Percentiles rank a stretch among this genome's conserved stretches.
Evolutionary conservation across 2,113 vertebrate species (phyloP).

Genomic region (Scomber colias): DNA sequence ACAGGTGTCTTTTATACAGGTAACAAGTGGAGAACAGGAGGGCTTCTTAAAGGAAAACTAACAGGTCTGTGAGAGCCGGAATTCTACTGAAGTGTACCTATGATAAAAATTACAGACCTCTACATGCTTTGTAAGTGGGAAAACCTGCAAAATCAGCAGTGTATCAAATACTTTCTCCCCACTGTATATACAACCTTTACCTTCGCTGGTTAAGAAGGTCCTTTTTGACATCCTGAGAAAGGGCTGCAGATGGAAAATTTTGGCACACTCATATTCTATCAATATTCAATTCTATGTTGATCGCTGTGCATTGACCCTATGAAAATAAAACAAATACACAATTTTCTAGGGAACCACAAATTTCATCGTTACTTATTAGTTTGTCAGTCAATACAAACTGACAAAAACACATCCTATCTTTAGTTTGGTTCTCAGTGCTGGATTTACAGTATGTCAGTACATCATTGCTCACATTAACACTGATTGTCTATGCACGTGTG

Average conservation of each 20-base stretch:
- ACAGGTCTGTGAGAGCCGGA: too few relatives aligned
- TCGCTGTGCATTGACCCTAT: slow-evolving; percentile 7
- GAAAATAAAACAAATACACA: slow-evolving; percentile 11
- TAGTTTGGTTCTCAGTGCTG: background rate
- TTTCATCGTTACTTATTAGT: slow-evolving; percentile 17
- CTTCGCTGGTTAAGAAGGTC: background rate
- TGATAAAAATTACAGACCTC: too few relatives aligned
- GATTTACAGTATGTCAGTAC: slow-evolving; percentile 1
- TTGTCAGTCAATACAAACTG: slow-evolving; percentile 33
- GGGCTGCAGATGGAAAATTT: background rate
- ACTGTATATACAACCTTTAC: background rate
- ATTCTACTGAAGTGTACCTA: too few relatives aligned
- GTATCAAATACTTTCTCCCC: too few relatives aligned
- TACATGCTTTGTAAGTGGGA: too few relatives aligned
- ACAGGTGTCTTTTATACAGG: too few relatives aligned
- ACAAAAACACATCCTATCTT: background rate
- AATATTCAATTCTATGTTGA: background rate
- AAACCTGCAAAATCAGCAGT: too few relatives aligned
- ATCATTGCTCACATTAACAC: slow-evolving; percentile 39
- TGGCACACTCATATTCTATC: background rate
- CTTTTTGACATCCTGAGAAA: too few relatives aligned
- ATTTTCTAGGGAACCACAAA: slow-evolving; percentile 9
- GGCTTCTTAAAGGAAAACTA: too few relatives aligned
- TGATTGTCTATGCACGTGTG: slow-evolving; percentile 9
- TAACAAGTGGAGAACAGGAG: too few relatives aligned